Percentiles rank a stretch among this genome's conserved stretches.
phyloP scores from a whole-genome alignment of 1,140 invertebrate genomes.

The Leptinotarsa defecta region DNA sequence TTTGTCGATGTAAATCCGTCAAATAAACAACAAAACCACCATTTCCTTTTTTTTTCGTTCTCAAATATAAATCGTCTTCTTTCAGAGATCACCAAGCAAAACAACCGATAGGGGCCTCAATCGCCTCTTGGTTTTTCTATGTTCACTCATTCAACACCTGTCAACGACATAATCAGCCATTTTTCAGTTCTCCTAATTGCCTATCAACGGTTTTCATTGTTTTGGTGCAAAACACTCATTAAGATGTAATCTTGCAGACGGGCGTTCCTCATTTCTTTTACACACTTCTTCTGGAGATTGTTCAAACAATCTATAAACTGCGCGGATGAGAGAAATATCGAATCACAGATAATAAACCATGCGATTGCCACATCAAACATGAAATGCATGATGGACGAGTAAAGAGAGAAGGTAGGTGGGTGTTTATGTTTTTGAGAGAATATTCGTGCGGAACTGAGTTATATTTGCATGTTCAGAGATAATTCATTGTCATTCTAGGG shows the following conservation, averaged over 20 bases:
- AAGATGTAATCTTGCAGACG: not conserved
- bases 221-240: constrained; percentile 14
- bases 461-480: no score
- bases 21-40: not conserved
- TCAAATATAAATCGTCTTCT: not conserved
- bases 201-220: constrained; percentile 12
- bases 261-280: not conserved
- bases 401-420: not conserved
- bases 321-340: not conserved
- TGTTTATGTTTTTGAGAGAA: not conserved
- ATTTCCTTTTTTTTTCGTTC: not conserved
- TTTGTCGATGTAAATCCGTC: not conserved
- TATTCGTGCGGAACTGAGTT: not conserved
- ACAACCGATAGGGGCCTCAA: not conserved
- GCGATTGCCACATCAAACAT: not conserved
- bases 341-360: not conserved
- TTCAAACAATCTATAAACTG: not conserved
- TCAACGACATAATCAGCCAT: not conserved
- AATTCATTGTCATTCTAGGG: no score
- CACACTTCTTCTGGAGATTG: not conserved
- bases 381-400: not conserved
- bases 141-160: not conserved
- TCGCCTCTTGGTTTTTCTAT: not conserved
- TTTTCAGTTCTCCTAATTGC: constrained; percentile 6
- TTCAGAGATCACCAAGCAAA: not conserved